Evolutionary conservation across 2,113 vertebrate species (phyloP), one percentile per base, ranked within the genome.

Genomic region (Pseudopodoces humilis): DNA sequence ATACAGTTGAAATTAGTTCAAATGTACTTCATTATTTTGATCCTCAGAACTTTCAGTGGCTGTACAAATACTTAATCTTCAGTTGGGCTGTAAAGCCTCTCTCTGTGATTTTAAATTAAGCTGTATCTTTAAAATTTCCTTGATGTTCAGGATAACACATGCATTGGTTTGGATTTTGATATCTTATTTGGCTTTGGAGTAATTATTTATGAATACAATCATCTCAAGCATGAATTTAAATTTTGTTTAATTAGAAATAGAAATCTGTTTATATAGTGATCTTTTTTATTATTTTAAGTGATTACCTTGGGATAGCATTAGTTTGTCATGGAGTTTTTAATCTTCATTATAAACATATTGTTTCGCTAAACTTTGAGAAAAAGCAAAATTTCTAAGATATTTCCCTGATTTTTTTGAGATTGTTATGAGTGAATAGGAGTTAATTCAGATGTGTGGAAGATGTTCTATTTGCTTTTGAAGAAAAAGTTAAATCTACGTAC

Each of bases 61-160:
- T 91, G 8, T 68, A 70, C 33, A 76, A 92, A 64, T 35, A 25
- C 6, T 71, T 72, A 33, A 43, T 72, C n/a, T 76, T 79, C 17
- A 43, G 0, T 11, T 60, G n/a, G 5, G 0, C 69, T 60, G 9
- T 52, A 72, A 53, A 41, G 6, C 9, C 5, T 23, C 13, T 83
- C 24, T 83, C 24, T 74, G 15, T 77, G 56, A 62, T 78, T 94
- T 82, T 81, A 78, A 67, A 67, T 58, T 50, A 30, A 27, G 11
- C 27, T 0, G 0, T 55, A 19, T 71, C 39, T 86, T 86, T 49
- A 64, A 37, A 74, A 82, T 75, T 86, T 77, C 33, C 28, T 41
- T 93, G 30, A 31, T 68, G 7, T 22, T 68, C 31, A 75, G 43
- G 15, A 31, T 63, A 68, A 23, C 22, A 53, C 17, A 33, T 35